phyloP scores from a whole-genome alignment of 30 jellyfish, hydroid and myxozoan genomes.

The Morbakka virulenta region DNA sequence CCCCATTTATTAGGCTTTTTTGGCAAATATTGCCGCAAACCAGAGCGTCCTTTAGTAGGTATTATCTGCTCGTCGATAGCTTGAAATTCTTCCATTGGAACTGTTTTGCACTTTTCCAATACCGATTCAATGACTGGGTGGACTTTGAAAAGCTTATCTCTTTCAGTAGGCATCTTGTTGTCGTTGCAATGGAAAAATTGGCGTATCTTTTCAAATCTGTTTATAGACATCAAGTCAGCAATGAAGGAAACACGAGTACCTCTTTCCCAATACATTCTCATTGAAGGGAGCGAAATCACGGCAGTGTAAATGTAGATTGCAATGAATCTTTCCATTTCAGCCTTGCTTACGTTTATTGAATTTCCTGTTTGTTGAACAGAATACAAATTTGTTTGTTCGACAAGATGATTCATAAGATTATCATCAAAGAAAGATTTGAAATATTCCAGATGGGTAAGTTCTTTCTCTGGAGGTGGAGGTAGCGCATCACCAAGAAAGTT shows the following conservation, averaged over 20 bases:
- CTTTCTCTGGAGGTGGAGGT: no score
- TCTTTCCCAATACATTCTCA: constrained; percentile 34
- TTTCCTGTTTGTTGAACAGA: constrained; percentile 36
- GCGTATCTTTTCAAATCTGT: constrained; percentile 19
- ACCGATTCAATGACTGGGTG: constrained; percentile 21
- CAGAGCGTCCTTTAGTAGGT: constrained; percentile 39
- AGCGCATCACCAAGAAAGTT: no score
- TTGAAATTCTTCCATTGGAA: constrained; percentile 20
- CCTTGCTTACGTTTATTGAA: constrained; percentile 1
- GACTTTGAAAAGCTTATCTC: constrained; percentile 41
- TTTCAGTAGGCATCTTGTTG: background rate
- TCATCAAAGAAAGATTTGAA: constrained; percentile 14
- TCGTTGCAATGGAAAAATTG: background rate
- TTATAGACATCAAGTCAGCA: constrained; percentile 43
- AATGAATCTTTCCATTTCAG: constrained; percentile 44
- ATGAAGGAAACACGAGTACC: constrained; percentile 9
- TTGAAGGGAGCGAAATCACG: constrained; percentile 19
- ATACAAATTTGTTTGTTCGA: constrained; percentile 35
- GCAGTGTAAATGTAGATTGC: constrained; percentile 18
- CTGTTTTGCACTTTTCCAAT: background rate
- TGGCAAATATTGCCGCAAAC: constrained; percentile 39
- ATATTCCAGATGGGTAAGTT: no score
- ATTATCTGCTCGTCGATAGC: constrained; percentile 44
- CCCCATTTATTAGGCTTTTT: constrained; percentile 58
- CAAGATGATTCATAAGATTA: constrained; percentile 12